These are phyloP conservation scores for Holacanthella duospinosa DNA, from an alignment of 2,888 invertebrate genomes.

Conservation along the genomic window DNA sequence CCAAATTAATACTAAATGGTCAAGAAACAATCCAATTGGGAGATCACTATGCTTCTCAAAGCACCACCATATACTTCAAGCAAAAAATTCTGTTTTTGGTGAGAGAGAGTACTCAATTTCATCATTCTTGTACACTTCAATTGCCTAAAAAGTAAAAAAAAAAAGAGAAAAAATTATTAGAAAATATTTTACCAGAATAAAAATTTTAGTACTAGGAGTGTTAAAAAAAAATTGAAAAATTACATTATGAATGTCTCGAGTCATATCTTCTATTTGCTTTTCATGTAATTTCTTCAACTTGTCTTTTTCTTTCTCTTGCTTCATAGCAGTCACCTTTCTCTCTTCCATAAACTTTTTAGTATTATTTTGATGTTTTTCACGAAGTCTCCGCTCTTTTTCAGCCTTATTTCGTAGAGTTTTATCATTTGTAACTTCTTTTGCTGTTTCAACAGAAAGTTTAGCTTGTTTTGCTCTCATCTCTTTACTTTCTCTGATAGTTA, in stretches of 20 bases:
- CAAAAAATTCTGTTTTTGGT: slow-evolving; percentile 80
- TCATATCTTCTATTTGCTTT: slow-evolving; percentile 79
- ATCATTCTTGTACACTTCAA: slow-evolving; percentile 89
- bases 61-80: too few species aligned
- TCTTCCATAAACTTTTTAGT: slow-evolving; percentile 96
- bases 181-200: too few species aligned
- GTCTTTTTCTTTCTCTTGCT: slow-evolving; percentile 82
- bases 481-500: slow-evolving; percentile 66
- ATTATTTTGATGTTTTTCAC: slow-evolving; percentile 94
- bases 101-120: slow-evolving; percentile 81
- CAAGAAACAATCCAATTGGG: too few species aligned
- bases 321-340: slow-evolving; percentile 72
- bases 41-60: too few species aligned
- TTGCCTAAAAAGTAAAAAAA: slow-evolving; percentile 50
- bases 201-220: background rate
- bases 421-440: slow-evolving; percentile 88
- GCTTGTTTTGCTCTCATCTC: slow-evolving; percentile 91
- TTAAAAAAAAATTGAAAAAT: slow-evolving; percentile 39
- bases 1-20: too few species aligned
- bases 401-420: slow-evolving; percentile 92
- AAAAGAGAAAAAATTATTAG: too few species aligned
- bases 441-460: slow-evolving; percentile 92
- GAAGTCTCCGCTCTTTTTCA: slow-evolving; percentile 83
- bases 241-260: slow-evolving; percentile 76
- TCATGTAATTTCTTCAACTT: slow-evolving; percentile 84